A percentile compares a stretch with the other conserved stretches of the same genome.
Evolutionary conservation across 92 coral and sea anemone genomes (phyloP).

Genomic region (Pocillopora grandis): DNA sequence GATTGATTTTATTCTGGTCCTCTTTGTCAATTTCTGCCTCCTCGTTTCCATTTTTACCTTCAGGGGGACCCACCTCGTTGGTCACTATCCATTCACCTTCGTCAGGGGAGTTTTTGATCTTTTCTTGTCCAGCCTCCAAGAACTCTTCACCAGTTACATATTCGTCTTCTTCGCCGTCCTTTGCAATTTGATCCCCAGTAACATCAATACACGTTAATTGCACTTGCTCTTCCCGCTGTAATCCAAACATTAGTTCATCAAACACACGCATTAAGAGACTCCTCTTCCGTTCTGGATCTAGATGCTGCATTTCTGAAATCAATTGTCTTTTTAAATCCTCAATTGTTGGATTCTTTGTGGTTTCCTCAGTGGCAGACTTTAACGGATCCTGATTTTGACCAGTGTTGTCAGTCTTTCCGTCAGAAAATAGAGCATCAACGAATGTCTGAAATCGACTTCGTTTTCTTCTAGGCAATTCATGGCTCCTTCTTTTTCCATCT

Average conservation of each 20-base stretch:
- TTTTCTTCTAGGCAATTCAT: not conserved
- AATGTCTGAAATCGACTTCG: not conserved
- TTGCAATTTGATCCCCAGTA: not conserved
- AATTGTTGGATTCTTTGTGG: not conserved
- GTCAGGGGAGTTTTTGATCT: not conserved
- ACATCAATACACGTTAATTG: not conserved
- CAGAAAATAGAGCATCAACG: not conserved
- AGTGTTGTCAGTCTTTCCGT: not conserved
- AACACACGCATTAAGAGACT: slow-evolving; percentile 14
- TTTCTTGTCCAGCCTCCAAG: not conserved
- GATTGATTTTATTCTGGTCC: no score
- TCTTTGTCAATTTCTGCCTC: not conserved
- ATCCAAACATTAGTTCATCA: not conserved
- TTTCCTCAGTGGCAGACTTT: not conserved
- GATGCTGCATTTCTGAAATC: not conserved
- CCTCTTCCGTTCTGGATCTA: slow-evolving; percentile 16
- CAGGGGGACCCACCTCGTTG: no score
- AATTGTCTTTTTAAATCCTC: not conserved
- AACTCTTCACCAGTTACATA: not conserved
- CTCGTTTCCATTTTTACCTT: not conserved
- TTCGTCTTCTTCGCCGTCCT: not conserved
- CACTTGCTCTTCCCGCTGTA: not conserved
- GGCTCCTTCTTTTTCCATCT: not conserved
- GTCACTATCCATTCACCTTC: not conserved
- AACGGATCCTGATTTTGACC: not conserved